Percentiles rank a stretch among this genome's conserved stretches.
phyloP scores from a whole-genome alignment of 2,797 vertebrate species.

The Hirundo rustica region DNA sequence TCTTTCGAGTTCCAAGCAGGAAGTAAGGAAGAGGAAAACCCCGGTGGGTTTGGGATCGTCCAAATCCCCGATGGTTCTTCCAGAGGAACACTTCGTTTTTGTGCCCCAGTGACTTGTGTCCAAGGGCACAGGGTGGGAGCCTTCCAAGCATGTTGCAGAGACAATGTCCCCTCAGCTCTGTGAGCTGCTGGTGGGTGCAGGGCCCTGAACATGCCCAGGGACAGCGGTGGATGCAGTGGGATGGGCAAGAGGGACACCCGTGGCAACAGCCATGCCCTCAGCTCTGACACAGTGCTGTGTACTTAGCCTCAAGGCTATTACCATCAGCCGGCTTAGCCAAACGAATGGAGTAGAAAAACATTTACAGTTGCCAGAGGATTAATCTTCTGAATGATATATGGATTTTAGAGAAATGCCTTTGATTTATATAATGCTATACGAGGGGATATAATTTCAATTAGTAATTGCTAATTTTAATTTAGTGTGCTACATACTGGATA shows the following conservation, averaged over 20 bases:
- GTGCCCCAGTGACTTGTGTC: background rate
- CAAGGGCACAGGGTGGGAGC: background rate
- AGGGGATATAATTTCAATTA: constrained; percentile 66
- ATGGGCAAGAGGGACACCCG: background rate
- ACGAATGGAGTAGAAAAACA: constrained; percentile 43
- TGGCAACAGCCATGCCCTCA: background rate
- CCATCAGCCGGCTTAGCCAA: constrained; percentile 41
- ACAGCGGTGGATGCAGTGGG: background rate
- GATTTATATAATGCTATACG: constrained; percentile 56
- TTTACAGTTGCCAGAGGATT: constrained; percentile 53
- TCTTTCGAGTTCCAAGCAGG: background rate
- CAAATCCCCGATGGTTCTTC: accelerated
- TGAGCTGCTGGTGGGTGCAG: background rate
- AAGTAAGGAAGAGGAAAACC: background rate
- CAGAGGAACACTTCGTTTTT: accelerated
- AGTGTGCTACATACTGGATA: constrained; percentile 18
- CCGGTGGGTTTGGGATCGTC: background rate
- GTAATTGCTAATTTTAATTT: constrained; percentile 63
- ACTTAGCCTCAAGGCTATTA: constrained; percentile 34
- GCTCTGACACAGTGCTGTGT: background rate
- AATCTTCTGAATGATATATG: constrained; percentile 51
- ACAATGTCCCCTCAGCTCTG: background rate
- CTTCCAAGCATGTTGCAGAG: background rate
- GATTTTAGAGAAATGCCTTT: constrained; percentile 46
- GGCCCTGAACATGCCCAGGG: background rate